These are phyloP conservation scores for Entomobrya multifasciata DNA, from an alignment of 2,888 invertebrate species.

Conservation along the genomic window DNA sequence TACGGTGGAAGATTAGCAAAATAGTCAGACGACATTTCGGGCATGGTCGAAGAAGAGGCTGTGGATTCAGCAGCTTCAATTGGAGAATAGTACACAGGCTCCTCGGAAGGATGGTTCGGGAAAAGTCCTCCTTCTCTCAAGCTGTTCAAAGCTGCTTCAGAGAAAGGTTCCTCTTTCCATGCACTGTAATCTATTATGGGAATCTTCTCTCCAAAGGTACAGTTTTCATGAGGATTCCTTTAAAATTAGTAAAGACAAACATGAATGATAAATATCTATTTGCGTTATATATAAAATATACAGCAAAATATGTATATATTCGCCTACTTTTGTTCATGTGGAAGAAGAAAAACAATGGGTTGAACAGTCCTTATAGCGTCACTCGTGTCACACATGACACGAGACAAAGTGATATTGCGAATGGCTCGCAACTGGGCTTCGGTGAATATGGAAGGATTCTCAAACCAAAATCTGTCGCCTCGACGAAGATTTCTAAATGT, in stretches of 20 bases:
- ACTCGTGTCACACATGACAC: slow-evolving; percentile 87
- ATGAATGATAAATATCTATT: neutral
- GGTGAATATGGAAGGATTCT: slow-evolving; percentile 84
- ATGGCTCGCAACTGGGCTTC: slow-evolving; percentile 89
- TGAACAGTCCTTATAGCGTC: slow-evolving; percentile 86
- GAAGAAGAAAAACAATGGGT: slow-evolving; percentile 86
- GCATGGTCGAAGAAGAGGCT: neutral
- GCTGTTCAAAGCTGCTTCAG: slow-evolving; percentile 64
- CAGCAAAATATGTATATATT: no score
- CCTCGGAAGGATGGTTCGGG: slow-evolving; percentile 53
- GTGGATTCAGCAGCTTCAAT: slow-evolving; percentile 58
- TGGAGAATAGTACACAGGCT: slow-evolving; percentile 65
- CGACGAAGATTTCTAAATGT: slow-evolving; percentile 82
- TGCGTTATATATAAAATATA: neutral
- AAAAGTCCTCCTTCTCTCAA: slow-evolving; percentile 56
- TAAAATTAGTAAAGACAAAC: neutral
- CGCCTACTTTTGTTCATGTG: slow-evolving; percentile 82
- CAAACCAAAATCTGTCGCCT: slow-evolving; percentile 84
- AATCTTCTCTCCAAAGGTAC: slow-evolving; percentile 70
- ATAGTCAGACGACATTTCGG: slow-evolving; percentile 63
- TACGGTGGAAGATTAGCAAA: slow-evolving; percentile 69
- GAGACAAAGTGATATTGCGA: slow-evolving; percentile 87
- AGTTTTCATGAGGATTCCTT: slow-evolving; percentile 76
- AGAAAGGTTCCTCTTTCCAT: slow-evolving; percentile 75
- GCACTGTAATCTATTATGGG: slow-evolving; percentile 70